phyloP scores from a whole-genome alignment of 2,113 vertebrate species.

The Bagarius yarrelli region DNA sequence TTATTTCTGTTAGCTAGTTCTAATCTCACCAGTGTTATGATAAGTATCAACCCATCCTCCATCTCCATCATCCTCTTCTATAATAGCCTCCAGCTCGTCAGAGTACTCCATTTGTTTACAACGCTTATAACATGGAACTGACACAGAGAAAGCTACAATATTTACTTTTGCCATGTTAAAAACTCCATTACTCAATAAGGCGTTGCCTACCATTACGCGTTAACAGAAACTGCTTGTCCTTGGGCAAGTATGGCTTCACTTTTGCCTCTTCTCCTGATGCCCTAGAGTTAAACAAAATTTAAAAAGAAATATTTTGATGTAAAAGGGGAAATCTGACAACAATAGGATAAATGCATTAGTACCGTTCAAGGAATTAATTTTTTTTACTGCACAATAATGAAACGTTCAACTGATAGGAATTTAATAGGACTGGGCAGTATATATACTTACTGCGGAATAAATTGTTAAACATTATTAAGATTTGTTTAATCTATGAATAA shows the following conservation, averaged over 20 bases:
- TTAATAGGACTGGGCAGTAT: too few relatives aligned
- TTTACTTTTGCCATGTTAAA: background rate
- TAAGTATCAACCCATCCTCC: conserved; percentile 99
- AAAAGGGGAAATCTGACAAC: background rate
- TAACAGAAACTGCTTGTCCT: conserved; percentile 93
- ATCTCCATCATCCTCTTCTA: conserved; percentile 98
- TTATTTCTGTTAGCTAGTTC: background rate
- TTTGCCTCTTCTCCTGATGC: conserved; percentile 90
- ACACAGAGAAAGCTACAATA: background rate
- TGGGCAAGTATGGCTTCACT: conserved; percentile 91
- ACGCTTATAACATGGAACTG: conserved; percentile 96
- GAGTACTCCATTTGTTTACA: conserved; percentile 99
- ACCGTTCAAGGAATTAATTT: background rate
- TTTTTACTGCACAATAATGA: too few relatives aligned
- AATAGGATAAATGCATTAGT: background rate
- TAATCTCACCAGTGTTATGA: conserved; percentile 84
- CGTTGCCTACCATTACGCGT: conserved; percentile 89
- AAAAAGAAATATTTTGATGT: background rate
- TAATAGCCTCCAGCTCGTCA: conserved; percentile 95
- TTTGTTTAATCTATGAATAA: too few relatives aligned
- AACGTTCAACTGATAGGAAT: too few relatives aligned
- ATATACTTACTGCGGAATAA: too few relatives aligned
- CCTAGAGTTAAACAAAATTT: conserved; percentile 69
- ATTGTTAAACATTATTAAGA: too few relatives aligned
- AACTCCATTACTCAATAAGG: background rate